phyloP scores from a whole-genome alignment of 30 jellyfish, hydroid and myxozoan genomes.

The Aurelia sp. region DNA sequence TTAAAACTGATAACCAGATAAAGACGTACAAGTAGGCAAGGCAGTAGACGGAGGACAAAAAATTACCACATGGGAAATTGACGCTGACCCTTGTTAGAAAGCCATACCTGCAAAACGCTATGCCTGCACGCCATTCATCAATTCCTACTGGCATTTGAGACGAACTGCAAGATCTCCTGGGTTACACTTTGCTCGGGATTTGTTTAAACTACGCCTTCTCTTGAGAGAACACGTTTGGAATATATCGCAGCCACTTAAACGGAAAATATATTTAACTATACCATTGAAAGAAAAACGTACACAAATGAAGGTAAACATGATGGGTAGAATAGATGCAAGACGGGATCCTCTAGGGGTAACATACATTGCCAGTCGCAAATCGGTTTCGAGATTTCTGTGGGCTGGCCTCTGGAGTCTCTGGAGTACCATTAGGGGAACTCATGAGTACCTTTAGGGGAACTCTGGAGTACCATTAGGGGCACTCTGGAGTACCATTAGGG shows the following conservation, averaged over 20 bases:
- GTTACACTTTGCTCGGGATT: neutral
- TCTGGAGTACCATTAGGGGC: too few relatives aligned
- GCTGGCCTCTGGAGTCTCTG: too few relatives aligned
- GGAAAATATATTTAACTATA: constrained; percentile 3
- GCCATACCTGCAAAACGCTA: constrained; percentile 28
- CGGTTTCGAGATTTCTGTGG: too few relatives aligned
- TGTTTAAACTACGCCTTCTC: constrained; percentile 3
- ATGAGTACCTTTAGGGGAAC: too few relatives aligned
- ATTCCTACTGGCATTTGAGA: neutral
- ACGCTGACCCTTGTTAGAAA: constrained; percentile 22
- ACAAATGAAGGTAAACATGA: too few relatives aligned
- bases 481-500: too few relatives aligned
- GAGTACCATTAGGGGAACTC: too few relatives aligned
- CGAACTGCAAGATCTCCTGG: too few relatives aligned
- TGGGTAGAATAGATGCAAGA: constrained; percentile 13
- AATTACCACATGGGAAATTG: neutral
- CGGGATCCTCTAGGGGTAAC: constrained; percentile 33
- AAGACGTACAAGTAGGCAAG: constrained; percentile 36
- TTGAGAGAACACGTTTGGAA: neutral
- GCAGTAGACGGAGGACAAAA: constrained; percentile 3
- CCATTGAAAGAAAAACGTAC: neutral
- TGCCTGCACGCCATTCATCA: constrained; percentile 58
- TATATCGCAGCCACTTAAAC: constrained; percentile 25
- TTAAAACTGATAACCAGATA: constrained; percentile 12
- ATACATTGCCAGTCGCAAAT: constrained; percentile 5